These are phyloP conservation scores for Amphipyra tragopoginis DNA, from an alignment of 2,888 invertebrate genomes.

Conservation along the genomic window DNA sequence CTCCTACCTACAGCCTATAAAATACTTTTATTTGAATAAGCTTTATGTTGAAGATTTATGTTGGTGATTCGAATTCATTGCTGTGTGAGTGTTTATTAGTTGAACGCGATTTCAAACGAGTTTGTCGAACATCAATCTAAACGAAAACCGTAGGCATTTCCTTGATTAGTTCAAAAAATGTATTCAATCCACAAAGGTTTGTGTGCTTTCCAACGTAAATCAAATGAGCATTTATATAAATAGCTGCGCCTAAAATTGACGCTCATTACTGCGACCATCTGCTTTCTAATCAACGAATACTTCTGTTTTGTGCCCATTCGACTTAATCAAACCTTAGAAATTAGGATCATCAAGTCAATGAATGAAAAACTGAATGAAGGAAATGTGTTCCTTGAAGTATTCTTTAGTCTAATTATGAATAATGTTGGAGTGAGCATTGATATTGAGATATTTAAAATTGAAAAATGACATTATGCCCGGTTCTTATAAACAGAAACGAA, in stretches of 20 bases:
- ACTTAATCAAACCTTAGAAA: constrained; percentile 61
- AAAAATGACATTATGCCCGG: too few species aligned
- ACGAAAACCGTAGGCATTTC: too few species aligned
- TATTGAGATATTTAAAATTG: too few species aligned
- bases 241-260: constrained; percentile 60
- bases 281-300: constrained; percentile 75
- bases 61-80: too few species aligned
- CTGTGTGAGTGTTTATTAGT: too few species aligned
- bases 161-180: too few species aligned
- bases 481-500: too few species aligned
- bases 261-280: constrained; percentile 72
- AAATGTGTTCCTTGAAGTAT: constrained; percentile 53
- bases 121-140: too few species aligned
- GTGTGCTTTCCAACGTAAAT: constrained; percentile 10
- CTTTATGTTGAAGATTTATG: too few species aligned
- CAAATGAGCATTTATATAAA: constrained; percentile 50
- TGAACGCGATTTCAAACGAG: too few species aligned
- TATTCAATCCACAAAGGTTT: neutral
- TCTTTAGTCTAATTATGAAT: neutral
- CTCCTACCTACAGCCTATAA: too few species aligned
- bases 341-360: constrained; percentile 31
- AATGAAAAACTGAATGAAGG: constrained; percentile 60
- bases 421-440: neutral
- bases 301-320: constrained; percentile 66
- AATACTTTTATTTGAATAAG: too few species aligned